Evolutionary conservation across 1,140 invertebrate species (phyloP).

Genomic region (silkworm (Bombyx mori)): DNA sequence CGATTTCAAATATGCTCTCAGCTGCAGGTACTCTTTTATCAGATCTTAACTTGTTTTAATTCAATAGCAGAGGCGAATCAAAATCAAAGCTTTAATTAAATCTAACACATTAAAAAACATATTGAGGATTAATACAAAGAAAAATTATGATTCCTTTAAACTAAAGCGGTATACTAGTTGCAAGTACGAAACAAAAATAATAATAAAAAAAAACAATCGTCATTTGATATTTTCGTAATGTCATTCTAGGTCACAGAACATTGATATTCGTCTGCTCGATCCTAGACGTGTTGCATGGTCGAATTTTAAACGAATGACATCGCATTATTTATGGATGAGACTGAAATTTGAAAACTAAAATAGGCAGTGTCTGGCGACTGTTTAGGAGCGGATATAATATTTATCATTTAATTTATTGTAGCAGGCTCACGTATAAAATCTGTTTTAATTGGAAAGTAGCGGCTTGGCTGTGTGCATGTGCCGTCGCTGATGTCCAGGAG

Average conservation of each 20-base stretch:
- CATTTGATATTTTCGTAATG: too few species aligned
- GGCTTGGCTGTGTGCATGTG: not conserved
- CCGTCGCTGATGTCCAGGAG: not conserved
- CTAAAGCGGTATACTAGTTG: too few species aligned
- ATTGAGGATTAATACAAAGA: too few species aligned
- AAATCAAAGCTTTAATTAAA: too few species aligned
- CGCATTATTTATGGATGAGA: conserved; percentile 64
- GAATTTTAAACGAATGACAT: conserved; percentile 66
- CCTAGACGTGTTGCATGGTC: conserved; percentile 69
- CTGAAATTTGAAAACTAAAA: conserved; percentile 62
- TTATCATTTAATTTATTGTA: conserved; percentile 3
- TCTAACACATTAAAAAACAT: too few species aligned
- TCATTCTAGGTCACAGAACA: conserved; percentile 63
- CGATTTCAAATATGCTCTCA: too few species aligned
- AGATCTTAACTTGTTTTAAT: too few species aligned
- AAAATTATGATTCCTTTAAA: too few species aligned
- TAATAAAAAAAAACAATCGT: too few species aligned
- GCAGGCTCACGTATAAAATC: not conserved
- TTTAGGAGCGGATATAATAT: conserved; percentile 9
- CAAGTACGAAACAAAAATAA: too few species aligned
- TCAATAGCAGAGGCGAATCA: too few species aligned
- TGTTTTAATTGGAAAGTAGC: conserved; percentile 12
- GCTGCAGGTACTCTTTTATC: too few species aligned
- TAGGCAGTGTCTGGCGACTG: conserved; percentile 50
- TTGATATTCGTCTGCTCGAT: conserved; percentile 58